phyloP scores from a whole-genome alignment of 92 coral and sea anemone genomes.

The Parazoanthus darwini region DNA sequence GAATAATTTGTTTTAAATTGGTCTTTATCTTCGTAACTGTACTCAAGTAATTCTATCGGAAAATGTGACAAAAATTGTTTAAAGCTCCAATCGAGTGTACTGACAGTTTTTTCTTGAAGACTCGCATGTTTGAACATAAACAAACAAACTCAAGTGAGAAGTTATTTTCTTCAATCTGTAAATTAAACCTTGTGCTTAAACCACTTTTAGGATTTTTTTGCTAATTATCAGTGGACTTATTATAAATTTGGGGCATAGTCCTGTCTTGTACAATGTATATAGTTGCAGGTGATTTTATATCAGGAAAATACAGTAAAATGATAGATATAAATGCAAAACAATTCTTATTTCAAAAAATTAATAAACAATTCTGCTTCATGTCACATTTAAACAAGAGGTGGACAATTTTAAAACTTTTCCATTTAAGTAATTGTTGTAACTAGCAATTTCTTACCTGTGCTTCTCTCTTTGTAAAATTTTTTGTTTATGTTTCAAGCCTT shows the following conservation, averaged over 20 bases:
- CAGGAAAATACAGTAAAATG: slow-evolving; percentile 10
- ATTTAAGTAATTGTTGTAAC: not conserved
- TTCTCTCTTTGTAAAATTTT: slow-evolving; percentile 1
- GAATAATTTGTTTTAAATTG: too few relatives aligned
- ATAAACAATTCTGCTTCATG: not conserved
- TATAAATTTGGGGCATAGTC: not conserved
- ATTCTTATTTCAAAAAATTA: not conserved
- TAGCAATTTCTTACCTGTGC: not conserved
- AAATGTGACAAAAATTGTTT: not conserved
- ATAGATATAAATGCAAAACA: not conserved
- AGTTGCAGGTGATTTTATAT: not conserved
- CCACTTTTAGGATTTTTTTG: slow-evolving; percentile 4
- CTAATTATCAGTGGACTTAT: not conserved
- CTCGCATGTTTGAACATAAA: slow-evolving; percentile 5
- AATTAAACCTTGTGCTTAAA: slow-evolving; percentile 10
- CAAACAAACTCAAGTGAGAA: not conserved
- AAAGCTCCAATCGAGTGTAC: not conserved
- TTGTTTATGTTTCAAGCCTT: not conserved
- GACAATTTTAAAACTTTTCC: not conserved
- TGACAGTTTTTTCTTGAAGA: slow-evolving; percentile 7
- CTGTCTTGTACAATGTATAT: not conserved
- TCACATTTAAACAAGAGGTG: not conserved
- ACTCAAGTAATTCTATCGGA: slow-evolving; percentile 10
- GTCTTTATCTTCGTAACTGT: not conserved
- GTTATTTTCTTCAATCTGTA: slow-evolving; percentile 11